Base-by-base conservation (phyloP, 92 coral and sea anemone genomes). In the Parazoanthus swiftii region DNA sequence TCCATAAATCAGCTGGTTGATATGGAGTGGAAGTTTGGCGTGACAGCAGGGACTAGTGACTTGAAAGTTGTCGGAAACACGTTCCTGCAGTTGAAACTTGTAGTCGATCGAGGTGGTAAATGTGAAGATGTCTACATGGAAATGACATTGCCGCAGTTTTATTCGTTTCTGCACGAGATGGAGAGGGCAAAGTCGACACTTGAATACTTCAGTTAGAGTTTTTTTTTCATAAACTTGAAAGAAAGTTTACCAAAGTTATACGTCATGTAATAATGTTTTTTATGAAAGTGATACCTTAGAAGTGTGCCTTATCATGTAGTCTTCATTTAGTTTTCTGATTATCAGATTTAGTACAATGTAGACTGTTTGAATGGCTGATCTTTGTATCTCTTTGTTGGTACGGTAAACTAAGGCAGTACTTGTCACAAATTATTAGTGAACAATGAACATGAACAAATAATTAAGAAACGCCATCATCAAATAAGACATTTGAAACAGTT, bases 11-110 rank as follows among this genome's bases (percentile, higher is more conserved):
- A 95, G 68, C 94, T 97, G 15, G 97, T 97, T 15, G 99, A 97
- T 86, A 97, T 97, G 99, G 99, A 97, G 85, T 97, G 99, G 99
- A 97, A 97, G 72, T 97, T 97, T 97, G 99, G 99, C 3, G 99
- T 97, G n/a, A 97, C 99, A 2, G 96, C 99, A 43, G 96, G 95
- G 75, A 97, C 97, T 85, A 97, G 92, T 81, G 99, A 97, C 85
- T 86, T 97, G 81, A 97, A 94, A 76, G 99, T 97, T 76, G 96
- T 97, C 7, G 99, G 99, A 66, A 97, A 97, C 77, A 95, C 99
- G 8, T 97, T 97, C 89, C 91, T 97, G 80, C 99, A 97, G 89
- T 85, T 97, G 65, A 97, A 97, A 88, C 98, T 97, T 89, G 95
- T 97, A 6, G 90, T 97, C 9, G 98, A 97, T 82, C 90, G 95